Evolutionary conservation across 2,888 invertebrate genomes (phyloP), one percentile per base, ranked within the genome.

Genomic region (Spatulosminthurus flaviceps): DNA sequence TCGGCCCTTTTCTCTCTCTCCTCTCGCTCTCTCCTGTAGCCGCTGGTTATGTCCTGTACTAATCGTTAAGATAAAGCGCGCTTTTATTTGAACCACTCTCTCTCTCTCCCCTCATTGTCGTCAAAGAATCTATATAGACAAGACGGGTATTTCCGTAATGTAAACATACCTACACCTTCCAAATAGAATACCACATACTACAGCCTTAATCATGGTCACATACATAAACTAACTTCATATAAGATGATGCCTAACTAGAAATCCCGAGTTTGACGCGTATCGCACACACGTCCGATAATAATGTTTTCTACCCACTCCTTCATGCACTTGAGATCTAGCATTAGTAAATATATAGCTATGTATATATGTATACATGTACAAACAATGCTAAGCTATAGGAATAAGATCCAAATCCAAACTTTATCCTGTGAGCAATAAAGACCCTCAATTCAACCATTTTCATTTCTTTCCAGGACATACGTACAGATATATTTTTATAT

Each of bases 281-380:
- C 51, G 51, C 51, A 51, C 51, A 51, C 51, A 51, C 51, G 51
- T 51, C 51, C 51, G 51, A 51, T 51, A 51, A 51, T 51, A 51
- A 51, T 51, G 51, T 51, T 51, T 51, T 51, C n/a, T 19, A 51
- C 16, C 51, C 51, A 2, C 16, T 16, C n/a, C 16, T 51, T 51
- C 51, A 51, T 51, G 16, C 51, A 51, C 34, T 34, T 34, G 34
- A 34, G 34, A 4, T 34, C 34, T 34, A 34, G 5, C 34, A 34
- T 4, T 9, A 34, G 34, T 34, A 34, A n/a, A n/a, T n/a, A n/a
- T n/a, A n/a, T n/a, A n/a, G n/a, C n/a, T n/a, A n/a, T n/a, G n/a
- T n/a, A n/a, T n/a, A n/a, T n/a, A n/a, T n/a, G n/a, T n/a, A n/a
- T n/a, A n/a, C n/a, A n/a, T 34, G 9, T 9, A 34, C 34, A 4